These are phyloP conservation scores for Eptesicus fuscus DNA, from an alignment of 2,113 vertebrate species.

Conservation along the genomic window DNA sequence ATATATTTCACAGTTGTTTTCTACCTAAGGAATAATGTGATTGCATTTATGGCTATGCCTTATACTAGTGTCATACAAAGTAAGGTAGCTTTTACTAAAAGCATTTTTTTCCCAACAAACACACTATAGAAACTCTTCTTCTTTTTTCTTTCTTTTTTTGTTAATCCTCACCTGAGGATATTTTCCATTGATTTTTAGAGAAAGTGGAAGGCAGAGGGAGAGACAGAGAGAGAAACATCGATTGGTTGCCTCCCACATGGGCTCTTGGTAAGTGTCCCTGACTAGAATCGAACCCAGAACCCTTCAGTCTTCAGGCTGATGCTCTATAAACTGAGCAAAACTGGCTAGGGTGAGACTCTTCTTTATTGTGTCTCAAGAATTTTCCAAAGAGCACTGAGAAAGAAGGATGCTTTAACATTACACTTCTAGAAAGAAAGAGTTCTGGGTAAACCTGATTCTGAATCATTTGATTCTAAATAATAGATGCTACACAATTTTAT, in stretches of 20 bases:
- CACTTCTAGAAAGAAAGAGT: not conserved
- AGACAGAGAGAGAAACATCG: too few species aligned
- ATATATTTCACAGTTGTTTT: not conserved
- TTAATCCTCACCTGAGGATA: too few species aligned
- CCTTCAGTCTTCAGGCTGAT: too few species aligned
- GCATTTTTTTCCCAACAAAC: not conserved
- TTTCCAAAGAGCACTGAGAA: not conserved
- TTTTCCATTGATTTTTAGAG: too few species aligned
- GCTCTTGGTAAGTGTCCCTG: too few species aligned
- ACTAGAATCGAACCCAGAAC: too few species aligned
- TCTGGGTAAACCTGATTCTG: conserved; percentile 17
- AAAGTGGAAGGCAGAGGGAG: too few species aligned
- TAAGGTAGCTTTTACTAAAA: not conserved
- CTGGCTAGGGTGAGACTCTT: not conserved
- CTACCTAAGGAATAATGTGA: not conserved
- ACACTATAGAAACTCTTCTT: not conserved
- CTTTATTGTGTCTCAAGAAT: not conserved
- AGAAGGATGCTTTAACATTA: not conserved
- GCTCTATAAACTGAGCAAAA: too few species aligned
- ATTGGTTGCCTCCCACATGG: too few species aligned
- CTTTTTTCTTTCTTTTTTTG: too few species aligned
- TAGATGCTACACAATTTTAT: conserved; percentile 61
- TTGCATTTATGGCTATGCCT: not conserved
- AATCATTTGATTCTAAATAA: conserved; percentile 71
- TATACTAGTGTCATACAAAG: not conserved